Evolutionary conservation across 2,113 vertebrate species (phyloP), one percentile per base, ranked within the genome.

Genomic region (Seriola dumerili): DNA sequence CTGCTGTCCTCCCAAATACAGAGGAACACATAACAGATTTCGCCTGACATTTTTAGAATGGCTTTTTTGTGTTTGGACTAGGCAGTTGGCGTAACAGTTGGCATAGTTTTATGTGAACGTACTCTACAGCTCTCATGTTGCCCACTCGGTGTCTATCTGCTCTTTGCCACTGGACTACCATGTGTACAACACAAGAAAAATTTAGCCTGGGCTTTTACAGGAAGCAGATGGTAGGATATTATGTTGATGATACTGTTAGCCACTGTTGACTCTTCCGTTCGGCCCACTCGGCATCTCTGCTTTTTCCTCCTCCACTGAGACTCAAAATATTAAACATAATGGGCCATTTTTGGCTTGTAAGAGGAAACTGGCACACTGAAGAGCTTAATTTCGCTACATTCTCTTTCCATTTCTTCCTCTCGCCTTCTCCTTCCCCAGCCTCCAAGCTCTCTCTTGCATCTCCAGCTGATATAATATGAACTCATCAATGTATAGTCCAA

Each of bases 191-290:
- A 78, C 86, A 58, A 80, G 87, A 81, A 88, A 87, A 63, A 91
- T 91, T 89, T 94, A 92, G 86, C 82, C 62, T 4, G 52, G 74
- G 72, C 68, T 88, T 86, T 90, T 84, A 83, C 89, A 90, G 80
- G 82, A 78, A 90, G 85, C 93, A 94, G 93, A 93, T 94, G 91
- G 91, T 77, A 36, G 77, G 81, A 84, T 92, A 88, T 91, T 90
- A 91, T 91, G 85, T 80, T 86, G 89, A 89, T 61, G 75, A 87
- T 88, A 87, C 87, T 87, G 89, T 91, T 88, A 87, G 76, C 85
- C 88, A 86, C 79, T 54, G 85, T 88, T 94, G 91, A 92, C 92
- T 91, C 89, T 80, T 88, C 64, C 68, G 81, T 63, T 75, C 87
- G 23, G 85, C 90, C 90, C 89, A 91, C 87, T 93, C 88, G 11